Conservation (phyloP, 23 tunicate species). For the Styela plicata region DNA sequence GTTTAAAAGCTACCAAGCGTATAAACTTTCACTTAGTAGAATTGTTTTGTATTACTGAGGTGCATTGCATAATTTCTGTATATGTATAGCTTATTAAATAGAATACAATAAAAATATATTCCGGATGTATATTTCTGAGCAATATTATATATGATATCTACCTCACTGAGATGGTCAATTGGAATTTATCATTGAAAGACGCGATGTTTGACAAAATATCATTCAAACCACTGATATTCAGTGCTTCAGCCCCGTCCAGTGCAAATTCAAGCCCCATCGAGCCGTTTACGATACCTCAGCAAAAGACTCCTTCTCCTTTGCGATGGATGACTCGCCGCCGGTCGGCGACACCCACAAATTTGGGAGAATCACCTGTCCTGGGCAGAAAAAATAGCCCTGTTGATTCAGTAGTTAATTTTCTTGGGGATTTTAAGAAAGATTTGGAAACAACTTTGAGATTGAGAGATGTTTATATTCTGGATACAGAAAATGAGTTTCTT, state of each 20-base stretch:
- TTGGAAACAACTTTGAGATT: slow-evolving; percentile 48
- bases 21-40: no score
- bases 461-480: slow-evolving; percentile 63
- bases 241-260: slow-evolving; percentile 44
- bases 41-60: no score
- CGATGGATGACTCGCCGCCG: slow-evolving; percentile 45
- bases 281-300: slow-evolving; percentile 5
- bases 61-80: no score
- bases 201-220: slow-evolving; percentile 21
- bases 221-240: slow-evolving; percentile 50
- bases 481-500: slow-evolving; percentile 31
- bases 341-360: slow-evolving; percentile 6
- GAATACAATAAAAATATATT: no score
- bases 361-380: slow-evolving; percentile 9
- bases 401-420: slow-evolving; percentile 44
- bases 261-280: slow-evolving; percentile 26
- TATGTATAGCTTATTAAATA: no score
- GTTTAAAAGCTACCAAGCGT: no score
- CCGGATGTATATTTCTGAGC: no score
- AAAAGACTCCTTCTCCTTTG: slow-evolving; percentile 22
- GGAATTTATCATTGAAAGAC: background rate
- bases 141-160: no score
- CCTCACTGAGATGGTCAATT: background rate
- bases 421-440: slow-evolving; percentile 65
- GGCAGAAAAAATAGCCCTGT: slow-evolving; percentile 56